A percentile compares a stretch with the other conserved stretches of the same genome.
phyloP scores from a whole-genome alignment of 1,140 invertebrate species.

The Drosophila mojavensis region DNA sequence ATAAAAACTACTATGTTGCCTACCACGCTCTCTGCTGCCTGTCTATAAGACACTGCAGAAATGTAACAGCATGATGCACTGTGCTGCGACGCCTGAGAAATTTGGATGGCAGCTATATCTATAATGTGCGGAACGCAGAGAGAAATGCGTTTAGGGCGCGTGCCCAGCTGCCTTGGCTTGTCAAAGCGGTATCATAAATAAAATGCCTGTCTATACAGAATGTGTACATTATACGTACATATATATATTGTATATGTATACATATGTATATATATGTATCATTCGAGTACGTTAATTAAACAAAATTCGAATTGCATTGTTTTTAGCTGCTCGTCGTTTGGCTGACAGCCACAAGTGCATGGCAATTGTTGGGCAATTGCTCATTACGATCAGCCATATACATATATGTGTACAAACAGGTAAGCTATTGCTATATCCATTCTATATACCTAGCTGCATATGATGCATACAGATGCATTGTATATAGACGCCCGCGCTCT shows the following conservation, averaged over 20 bases:
- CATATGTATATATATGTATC: constrained; percentile 23
- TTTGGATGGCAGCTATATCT: constrained; percentile 25
- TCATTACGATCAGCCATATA: constrained; percentile 19
- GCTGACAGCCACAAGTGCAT: constrained; percentile 79
- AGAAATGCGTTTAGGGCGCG: constrained; percentile 56
- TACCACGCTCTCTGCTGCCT: too few species aligned
- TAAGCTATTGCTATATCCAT: neutral
- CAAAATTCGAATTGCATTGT: constrained; percentile 72
- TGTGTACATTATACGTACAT: constrained; percentile 2
- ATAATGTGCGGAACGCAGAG: neutral
- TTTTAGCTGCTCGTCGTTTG: constrained; percentile 55
- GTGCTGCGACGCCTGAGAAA: neutral
- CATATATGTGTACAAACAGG: neutral
- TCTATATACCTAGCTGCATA: neutral
- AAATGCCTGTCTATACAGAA: constrained; percentile 5
- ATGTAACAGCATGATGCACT: neutral
- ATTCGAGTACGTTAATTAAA: constrained; percentile 72
- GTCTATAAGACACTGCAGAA: too few species aligned
- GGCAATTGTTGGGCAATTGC: constrained; percentile 65
- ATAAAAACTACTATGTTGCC: too few species aligned
- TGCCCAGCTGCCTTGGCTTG: constrained; percentile 77
- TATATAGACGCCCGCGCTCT: neutral
- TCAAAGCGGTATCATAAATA: constrained; percentile 38
- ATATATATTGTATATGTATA: constrained; percentile 1
- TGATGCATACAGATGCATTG: constrained; percentile 3